phyloP scores from a whole-genome alignment of 2,888 invertebrate species.

The Omphaloscelis lunosa region DNA sequence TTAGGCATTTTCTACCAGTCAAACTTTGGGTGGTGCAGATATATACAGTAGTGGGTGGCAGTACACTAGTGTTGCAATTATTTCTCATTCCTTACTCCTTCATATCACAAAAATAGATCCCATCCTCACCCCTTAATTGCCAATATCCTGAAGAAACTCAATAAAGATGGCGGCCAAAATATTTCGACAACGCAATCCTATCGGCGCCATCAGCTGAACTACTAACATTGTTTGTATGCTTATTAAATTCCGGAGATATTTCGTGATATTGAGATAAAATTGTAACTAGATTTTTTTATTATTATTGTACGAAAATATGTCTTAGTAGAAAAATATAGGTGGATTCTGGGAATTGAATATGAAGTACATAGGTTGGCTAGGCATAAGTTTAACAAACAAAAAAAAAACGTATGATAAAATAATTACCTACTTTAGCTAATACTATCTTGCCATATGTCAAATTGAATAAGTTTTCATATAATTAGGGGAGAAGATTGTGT shows the following conservation, averaged over 20 bases:
- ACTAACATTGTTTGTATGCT: conserved; percentile 42
- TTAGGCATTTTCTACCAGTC: not conserved
- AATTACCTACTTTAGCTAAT: not conserved
- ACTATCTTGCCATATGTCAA: not conserved
- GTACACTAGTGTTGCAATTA: not conserved
- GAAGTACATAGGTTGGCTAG: not conserved
- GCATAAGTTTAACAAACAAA: not conserved
- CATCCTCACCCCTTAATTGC: conserved; percentile 43
- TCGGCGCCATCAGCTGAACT: conserved; percentile 47
- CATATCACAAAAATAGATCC: conserved; percentile 6
- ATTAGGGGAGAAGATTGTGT: not conserved
- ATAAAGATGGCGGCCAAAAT: conserved; percentile 46
- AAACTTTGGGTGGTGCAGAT: not conserved
- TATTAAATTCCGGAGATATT: conserved; percentile 52
- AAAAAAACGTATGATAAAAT: not conserved
- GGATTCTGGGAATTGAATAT: conserved; percentile 5
- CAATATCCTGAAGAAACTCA: conserved; percentile 57
- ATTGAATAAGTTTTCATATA: not conserved
- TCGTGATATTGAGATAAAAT: conserved; percentile 40
- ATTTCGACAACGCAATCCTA: conserved; percentile 52
- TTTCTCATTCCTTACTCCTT: not conserved
- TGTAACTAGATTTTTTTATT: conserved; percentile 14
- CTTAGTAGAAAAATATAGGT: conserved; percentile 8
- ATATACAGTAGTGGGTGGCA: not conserved
- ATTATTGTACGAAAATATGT: not conserved